Evolutionary conservation across 2,888 invertebrate species (phyloP), one percentile per base, ranked within the genome.

Genomic region (Drosophila paucipuncta): DNA sequence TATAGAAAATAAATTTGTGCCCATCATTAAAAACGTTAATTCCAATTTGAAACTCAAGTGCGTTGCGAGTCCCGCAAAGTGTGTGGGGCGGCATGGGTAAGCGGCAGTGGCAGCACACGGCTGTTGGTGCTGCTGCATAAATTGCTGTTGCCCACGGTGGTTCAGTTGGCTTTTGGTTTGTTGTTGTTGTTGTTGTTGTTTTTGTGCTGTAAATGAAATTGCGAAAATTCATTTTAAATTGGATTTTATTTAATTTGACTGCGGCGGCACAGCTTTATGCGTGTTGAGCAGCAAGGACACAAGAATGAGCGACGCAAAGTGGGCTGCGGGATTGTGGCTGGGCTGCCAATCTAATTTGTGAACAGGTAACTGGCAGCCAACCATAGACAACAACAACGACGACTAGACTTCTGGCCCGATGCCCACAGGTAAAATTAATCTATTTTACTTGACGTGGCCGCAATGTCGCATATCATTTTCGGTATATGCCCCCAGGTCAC

Each of bases 21-120:
- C 80, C 85, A 91, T 91, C 90, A 91, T 91, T 91, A 91, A 92
- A 91, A 91, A 90, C 86, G 85, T 87, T 90, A 91, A 91, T 91
- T 91, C 90, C 83, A 78, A 91, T 91, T 89, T 89, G 68, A 85
- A 76, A 75, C 79, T 80, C 80, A 64, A 84, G 82, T 71, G 78
- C 72, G 74, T 54, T 49, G 67, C 53, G 63, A 70, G 43, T 54
- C 52, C 59, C 31, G 16, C 53, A 67, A 30, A 28, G 58, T 58
- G 43, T 22, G 43, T 11, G 18, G 18, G 62, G 39, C 35, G 1
- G 33, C 49, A 33, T 43, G 62, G 41, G 28, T 28, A 50, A 47
- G 35, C 41, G 37, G n/a, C 52, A 31, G 33, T 28, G 39, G 7
- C 16, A 47, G 16, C 47, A 9, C 25, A 2, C 9, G 52, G 35